Conservation (phyloP, 2,113 vertebrate genomes). For the Octodon degus region DNA sequence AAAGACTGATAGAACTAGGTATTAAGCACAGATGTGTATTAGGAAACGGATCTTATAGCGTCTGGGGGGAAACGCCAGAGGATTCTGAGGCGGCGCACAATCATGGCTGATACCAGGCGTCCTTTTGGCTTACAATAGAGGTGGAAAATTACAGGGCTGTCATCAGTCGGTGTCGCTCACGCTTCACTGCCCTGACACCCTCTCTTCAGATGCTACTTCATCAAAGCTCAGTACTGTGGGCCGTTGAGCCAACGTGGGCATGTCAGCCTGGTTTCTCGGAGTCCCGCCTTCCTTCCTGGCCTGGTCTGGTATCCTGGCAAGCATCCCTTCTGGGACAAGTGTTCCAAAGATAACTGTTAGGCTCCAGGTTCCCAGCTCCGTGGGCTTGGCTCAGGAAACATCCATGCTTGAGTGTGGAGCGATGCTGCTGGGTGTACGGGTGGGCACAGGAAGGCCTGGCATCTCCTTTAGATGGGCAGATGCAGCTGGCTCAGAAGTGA, state of each 20-base stretch:
- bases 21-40: not conserved
- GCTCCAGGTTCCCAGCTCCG: not conserved
- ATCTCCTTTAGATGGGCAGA: not conserved
- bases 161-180: not conserved
- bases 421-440: not conserved
- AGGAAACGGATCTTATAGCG: not conserved
- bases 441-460: not conserved
- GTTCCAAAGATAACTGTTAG: not conserved
- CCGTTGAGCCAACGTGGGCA: not conserved
- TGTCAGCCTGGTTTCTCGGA: not conserved
- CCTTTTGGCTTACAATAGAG: constrained; percentile 46
- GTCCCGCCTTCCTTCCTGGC: not conserved
- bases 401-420: not conserved
- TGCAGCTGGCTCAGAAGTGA: not conserved
- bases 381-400: not conserved
- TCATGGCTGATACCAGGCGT: constrained; percentile 43
- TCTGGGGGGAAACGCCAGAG: not conserved
- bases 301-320: not conserved
- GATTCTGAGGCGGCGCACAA: not conserved
- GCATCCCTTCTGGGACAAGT: not conserved
- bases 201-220: constrained; percentile 43
- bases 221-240: not conserved
- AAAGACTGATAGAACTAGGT: not conserved
- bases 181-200: constrained; percentile 14
- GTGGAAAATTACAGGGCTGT: constrained; percentile 67